phyloP scores from a whole-genome alignment of 1,140 invertebrate species.

The Dolichoris vasculosae region DNA sequence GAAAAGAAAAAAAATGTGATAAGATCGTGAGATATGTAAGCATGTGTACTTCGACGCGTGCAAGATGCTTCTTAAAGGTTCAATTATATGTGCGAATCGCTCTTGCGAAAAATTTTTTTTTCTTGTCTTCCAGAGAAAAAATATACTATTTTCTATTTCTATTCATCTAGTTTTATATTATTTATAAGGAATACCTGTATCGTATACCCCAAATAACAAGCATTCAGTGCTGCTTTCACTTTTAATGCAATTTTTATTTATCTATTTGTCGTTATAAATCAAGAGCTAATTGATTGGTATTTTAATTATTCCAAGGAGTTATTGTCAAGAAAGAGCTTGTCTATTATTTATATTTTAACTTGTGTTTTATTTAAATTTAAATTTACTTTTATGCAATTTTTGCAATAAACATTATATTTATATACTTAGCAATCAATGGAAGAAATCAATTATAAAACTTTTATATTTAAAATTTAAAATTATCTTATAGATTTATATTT shows the following conservation, averaged over 20 bases:
- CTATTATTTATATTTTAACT: neutral
- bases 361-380: neutral
- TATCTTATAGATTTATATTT: too few species aligned
- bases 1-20: constrained; percentile 24
- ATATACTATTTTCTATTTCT: neutral
- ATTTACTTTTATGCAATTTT: neutral
- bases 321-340: neutral
- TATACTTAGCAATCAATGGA: neutral
- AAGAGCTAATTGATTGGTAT: constrained; percentile 37
- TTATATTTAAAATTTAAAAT: neutral
- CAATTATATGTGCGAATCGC: constrained; percentile 25
- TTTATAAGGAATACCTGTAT: constrained; percentile 2
- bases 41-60: constrained; percentile 19
- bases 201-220: neutral
- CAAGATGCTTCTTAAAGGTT: constrained; percentile 23
- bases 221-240: constrained; percentile 18
- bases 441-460: neutral
- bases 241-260: neutral
- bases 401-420: neutral
- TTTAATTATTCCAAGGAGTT: constrained; percentile 16
- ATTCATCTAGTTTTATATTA: neutral
- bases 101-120: constrained; percentile 20
- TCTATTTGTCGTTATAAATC: constrained; percentile 37
- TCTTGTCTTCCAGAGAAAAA: neutral
- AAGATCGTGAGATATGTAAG: constrained; percentile 36